A percentile compares a stretch with the other conserved stretches of the same genome.
Conservation (phyloP, 2,797 vertebrate species). For the Ctenosaura bakeri region DNA sequence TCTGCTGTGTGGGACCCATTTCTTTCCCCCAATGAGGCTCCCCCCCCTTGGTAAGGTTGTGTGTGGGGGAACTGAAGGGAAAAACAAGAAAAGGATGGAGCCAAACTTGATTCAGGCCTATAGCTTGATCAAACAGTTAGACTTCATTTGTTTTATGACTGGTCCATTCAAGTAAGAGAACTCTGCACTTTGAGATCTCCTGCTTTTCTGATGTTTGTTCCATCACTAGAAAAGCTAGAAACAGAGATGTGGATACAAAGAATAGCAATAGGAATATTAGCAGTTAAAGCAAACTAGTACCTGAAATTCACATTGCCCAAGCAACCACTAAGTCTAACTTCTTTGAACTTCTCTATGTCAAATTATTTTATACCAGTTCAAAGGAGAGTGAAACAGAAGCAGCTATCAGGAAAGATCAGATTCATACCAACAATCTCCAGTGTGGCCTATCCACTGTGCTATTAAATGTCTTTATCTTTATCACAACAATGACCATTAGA, state of each 20-base stretch:
- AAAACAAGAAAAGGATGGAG: too few relatives aligned
- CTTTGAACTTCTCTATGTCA: not conserved
- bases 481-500: not conserved
- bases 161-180: not conserved
- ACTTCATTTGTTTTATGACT: not conserved
- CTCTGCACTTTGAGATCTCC: not conserved
- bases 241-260: not conserved
- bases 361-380: not conserved
- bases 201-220: not conserved
- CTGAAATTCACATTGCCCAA: not conserved
- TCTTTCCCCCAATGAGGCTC: too few relatives aligned
- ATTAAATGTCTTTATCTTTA: not conserved
- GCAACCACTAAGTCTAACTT: not conserved
- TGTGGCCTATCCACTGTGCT: not conserved
- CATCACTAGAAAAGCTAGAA: not conserved
- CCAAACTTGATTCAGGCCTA: too few relatives aligned
- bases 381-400: not conserved
- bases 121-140: not conserved
- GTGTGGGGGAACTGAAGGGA: too few relatives aligned
- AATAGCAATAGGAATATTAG: not conserved
- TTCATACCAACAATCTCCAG: not conserved
- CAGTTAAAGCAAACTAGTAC: not conserved
- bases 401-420: not conserved
- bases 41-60: too few relatives aligned
- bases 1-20: not conserved